Base-by-base conservation (phyloP, 1,140 invertebrate genomes). In the Asobara japonica region DNA sequence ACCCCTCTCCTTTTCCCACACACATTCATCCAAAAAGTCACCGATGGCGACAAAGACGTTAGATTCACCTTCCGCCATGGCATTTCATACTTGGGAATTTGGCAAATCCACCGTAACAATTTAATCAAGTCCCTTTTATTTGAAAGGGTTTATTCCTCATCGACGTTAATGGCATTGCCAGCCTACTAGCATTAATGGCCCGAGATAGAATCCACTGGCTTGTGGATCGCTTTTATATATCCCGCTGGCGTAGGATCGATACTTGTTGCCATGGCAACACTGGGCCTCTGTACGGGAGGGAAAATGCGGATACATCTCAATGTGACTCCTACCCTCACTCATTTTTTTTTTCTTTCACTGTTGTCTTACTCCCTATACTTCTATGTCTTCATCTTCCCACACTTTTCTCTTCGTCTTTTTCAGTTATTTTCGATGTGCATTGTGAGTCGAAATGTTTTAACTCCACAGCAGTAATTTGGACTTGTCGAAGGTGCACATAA, bases 261-360 rank as follows among this genome's bases (percentile, higher is more conserved):
- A 81, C 80, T 74, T 77, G 69, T 79, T 71, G 72, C 71, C 75
- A 82, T 82, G 77, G 71, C 73, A 70, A 80, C 79, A 56, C 69
- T 56, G 62, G 67, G 77, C 71, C 18, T 60, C 71, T 76, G 73
- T 74, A 56, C 51, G 51, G 1, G 76, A 67, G 64, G 78, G 75
- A 75, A 79, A 79, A 80, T 74, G 74, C 69, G 77, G 76, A 80
- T 80, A 79, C 77, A 80, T 82, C 80, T 82, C 79, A 79, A 82
- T 82, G 77, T 76, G 77, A 79, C 64, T 65, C 71, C 38, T 51
- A 72, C 60, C 71, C 65, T 74, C 41, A 30, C 33, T 38, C 3
- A 5, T 18, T 31, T 38, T 29, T 30, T 41, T 65, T 31, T 22
- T 30, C 31, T 13, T 36, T 31, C 51, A 56, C 51, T 56, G 11